Conservation (phyloP, 2,113 vertebrate species). For the Glaucomys volans region DNA sequence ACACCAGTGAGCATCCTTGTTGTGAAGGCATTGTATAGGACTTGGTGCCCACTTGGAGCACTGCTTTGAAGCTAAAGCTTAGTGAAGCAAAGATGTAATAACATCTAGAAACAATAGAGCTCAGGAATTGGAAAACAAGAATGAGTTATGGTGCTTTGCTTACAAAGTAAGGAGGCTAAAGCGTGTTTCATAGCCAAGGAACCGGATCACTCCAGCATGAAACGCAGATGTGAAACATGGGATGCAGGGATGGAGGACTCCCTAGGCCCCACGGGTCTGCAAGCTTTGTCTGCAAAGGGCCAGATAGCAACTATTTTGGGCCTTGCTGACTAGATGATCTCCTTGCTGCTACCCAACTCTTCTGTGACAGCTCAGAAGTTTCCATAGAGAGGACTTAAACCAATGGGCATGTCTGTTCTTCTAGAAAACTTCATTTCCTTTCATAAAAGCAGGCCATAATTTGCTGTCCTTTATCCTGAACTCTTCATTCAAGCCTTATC, state of each 20-base stretch:
- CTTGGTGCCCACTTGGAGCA: neutral
- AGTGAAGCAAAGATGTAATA: neutral
- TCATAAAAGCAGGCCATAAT: neutral
- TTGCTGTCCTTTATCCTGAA: neutral
- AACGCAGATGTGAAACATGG: neutral
- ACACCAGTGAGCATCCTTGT: neutral
- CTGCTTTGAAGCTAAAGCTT: constrained; percentile 45
- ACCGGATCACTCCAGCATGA: too few relatives aligned
- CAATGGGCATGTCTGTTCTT: neutral
- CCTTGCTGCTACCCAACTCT: too few relatives aligned
- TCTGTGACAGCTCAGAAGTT: neutral
- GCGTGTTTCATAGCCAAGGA: neutral
- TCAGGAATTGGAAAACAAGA: neutral
- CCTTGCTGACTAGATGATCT: neutral
- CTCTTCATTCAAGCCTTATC: neutral
- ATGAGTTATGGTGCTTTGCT: neutral
- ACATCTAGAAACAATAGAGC: neutral
- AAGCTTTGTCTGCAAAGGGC: neutral
- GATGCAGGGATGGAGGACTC: neutral
- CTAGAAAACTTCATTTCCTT: neutral
- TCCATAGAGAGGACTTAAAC: neutral
- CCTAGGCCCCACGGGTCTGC: too few relatives aligned
- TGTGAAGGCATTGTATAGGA: neutral
- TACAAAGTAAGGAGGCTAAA: neutral
- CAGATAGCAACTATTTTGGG: neutral